These are phyloP conservation scores for Eurypyga helias DNA, from an alignment of 2,113 vertebrate genomes.

Conservation along the genomic window DNA sequence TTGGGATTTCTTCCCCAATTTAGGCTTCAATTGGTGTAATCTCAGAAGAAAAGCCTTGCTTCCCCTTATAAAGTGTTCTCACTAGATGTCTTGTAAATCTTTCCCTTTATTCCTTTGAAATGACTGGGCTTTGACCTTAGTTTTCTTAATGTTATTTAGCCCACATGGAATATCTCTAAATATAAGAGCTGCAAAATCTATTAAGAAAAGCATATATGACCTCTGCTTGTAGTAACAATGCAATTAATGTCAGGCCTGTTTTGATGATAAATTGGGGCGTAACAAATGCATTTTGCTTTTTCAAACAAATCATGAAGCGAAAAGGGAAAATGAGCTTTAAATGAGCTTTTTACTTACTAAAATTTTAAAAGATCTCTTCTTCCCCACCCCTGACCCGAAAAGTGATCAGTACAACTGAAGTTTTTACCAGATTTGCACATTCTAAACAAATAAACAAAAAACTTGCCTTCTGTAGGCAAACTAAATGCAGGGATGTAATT, in stretches of 20 bases:
- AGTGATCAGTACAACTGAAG: background rate
- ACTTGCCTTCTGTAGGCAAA: background rate
- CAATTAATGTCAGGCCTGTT: constrained; percentile 66
- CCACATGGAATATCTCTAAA: constrained; percentile 66
- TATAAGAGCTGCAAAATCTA: constrained; percentile 64
- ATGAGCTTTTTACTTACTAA: background rate
- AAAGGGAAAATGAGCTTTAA: constrained; percentile 40
- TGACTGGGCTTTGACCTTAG: constrained; percentile 60
- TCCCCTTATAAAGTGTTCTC: constrained; percentile 34
- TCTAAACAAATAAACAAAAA: background rate
- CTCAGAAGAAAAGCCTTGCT: constrained; percentile 29
- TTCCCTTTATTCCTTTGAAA: constrained; percentile 59
- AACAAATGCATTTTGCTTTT: constrained; percentile 62
- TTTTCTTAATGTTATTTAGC: constrained; percentile 67
- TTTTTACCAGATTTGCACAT: background rate
- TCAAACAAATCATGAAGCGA: background rate
- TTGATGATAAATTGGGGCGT: constrained; percentile 59
- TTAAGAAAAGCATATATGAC: constrained; percentile 60
- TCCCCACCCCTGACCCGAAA: background rate
- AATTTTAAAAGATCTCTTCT: background rate
- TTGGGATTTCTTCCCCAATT: constrained; percentile 49
- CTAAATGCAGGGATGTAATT: background rate
- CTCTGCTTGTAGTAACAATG: constrained; percentile 52
- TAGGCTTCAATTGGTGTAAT: constrained; percentile 50
- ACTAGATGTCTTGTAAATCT: constrained; percentile 53